These are phyloP conservation scores for Brachyrhaphis roseni DNA, from an alignment of 2,797 vertebrate species.

Conservation along the genomic window DNA sequence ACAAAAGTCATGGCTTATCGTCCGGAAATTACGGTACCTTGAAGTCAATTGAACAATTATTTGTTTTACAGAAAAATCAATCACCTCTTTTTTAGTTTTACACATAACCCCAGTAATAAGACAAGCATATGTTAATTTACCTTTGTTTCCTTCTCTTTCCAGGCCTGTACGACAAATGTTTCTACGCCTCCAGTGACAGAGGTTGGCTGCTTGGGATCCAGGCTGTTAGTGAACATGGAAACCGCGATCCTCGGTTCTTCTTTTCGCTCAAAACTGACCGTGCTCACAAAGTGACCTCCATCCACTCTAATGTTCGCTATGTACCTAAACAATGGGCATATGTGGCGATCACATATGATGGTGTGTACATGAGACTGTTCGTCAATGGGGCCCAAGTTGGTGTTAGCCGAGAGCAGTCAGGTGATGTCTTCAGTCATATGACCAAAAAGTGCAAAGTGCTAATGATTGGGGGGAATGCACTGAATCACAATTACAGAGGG, in stretches of 20 bases:
- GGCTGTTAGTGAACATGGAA: slow-evolving; percentile 91
- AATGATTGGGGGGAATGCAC: slow-evolving; percentile 93
- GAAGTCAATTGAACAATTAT: slow-evolving; percentile 3
- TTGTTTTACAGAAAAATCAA: not conserved
- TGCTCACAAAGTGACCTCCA: slow-evolving; percentile 92
- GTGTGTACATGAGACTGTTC: slow-evolving; percentile 93
- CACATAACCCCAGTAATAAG: slow-evolving; percentile 9
- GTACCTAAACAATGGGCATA: slow-evolving; percentile 92
- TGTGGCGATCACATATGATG: slow-evolving; percentile 92
- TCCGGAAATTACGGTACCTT: too few species aligned
- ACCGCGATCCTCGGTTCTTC: slow-evolving; percentile 95
- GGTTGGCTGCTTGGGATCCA: slow-evolving; percentile 98
- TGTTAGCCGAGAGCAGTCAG: slow-evolving; percentile 92
- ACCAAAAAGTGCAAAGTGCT: slow-evolving; percentile 97
- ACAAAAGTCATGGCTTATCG: too few species aligned
- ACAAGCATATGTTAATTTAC: slow-evolving; percentile 10
- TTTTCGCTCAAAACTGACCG: slow-evolving; percentile 98
- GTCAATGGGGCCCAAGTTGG: slow-evolving; percentile 95
- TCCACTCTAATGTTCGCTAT: slow-evolving; percentile 90
- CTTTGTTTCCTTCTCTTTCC: slow-evolving; percentile 44
- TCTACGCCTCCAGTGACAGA: slow-evolving; percentile 95
- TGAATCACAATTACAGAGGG: slow-evolving; percentile 95
- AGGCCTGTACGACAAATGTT: slow-evolving; percentile 99
- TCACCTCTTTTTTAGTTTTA: not conserved
- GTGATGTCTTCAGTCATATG: slow-evolving; percentile 93